Percentiles rank a stretch among this genome's conserved stretches.
phyloP scores from a whole-genome alignment of 1,140 invertebrate genomes.

The Cyphomyrmex costatus region DNA sequence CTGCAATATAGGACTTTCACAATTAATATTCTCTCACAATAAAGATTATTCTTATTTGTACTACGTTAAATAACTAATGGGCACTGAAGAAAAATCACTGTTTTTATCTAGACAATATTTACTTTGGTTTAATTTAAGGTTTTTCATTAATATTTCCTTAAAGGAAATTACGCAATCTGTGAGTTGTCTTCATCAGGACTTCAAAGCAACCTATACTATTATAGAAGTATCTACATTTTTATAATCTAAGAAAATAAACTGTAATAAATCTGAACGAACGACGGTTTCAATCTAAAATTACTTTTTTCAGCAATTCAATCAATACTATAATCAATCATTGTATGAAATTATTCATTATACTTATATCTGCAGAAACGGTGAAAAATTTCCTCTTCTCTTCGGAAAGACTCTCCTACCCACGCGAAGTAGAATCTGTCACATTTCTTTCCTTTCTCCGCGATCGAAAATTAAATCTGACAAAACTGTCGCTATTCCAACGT shows the following conservation, averaged over 20 bases:
- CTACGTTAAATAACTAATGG: no score
- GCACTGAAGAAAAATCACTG: no score
- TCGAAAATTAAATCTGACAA: not conserved
- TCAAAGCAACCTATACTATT: no score
- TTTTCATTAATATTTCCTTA: no score
- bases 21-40: no score
- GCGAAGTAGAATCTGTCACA: not conserved
- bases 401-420: no score
- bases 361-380: not conserved
- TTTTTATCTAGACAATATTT: no score
- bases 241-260: not conserved
- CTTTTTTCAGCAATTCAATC: not conserved
- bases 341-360: not conserved
- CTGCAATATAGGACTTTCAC: no score
- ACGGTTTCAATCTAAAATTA: not conserved
- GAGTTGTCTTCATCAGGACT: no score
- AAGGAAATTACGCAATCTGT: no score
- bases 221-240: not conserved
- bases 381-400: not conserved
- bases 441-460: not conserved
- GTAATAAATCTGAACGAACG: not conserved
- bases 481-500: not conserved
- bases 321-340: not conserved
- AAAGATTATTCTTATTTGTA: no score
- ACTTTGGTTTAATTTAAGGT: no score